Percentiles rank a stretch among this genome's conserved stretches.
These are phyloP conservation scores for Cecidostiba fungosa DNA, from an alignment of 2,888 invertebrate genomes.

Conservation along the genomic window DNA sequence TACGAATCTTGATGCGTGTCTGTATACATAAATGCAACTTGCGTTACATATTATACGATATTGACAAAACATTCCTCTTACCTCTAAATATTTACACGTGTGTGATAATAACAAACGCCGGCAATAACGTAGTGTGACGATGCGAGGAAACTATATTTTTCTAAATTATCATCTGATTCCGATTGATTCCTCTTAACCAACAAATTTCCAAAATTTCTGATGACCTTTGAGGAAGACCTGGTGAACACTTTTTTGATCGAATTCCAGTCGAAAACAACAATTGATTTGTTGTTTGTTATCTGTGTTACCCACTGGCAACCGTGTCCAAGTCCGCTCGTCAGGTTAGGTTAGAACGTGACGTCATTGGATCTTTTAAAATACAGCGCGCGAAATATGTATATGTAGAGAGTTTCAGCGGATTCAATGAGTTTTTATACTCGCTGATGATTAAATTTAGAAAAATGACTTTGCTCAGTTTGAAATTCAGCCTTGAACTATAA, in stretches of 20 bases:
- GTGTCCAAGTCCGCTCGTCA: not conserved
- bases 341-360: not conserved
- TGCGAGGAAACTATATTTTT: not conserved
- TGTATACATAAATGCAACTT: no score
- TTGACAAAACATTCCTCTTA: not conserved
- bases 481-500: no score
- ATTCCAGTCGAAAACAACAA: not conserved
- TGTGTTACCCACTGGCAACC: not conserved
- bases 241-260: not conserved
- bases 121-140: not conserved
- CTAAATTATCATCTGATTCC: not conserved
- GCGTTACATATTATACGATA: no score
- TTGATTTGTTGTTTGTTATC: not conserved
- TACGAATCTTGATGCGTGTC: no score
- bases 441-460: no score
- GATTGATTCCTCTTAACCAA: not conserved
- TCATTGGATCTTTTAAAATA: not conserved
- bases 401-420: no score
- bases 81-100: not conserved
- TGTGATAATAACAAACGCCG: not conserved
- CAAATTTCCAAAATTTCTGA: not conserved
- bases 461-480: no score
- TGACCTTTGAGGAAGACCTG: not conserved
- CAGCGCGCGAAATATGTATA: not conserved
- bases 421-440: no score